Evolutionary conservation across 2,797 vertebrate species (phyloP).

Genomic region (Anolis apletophallus): DNA sequence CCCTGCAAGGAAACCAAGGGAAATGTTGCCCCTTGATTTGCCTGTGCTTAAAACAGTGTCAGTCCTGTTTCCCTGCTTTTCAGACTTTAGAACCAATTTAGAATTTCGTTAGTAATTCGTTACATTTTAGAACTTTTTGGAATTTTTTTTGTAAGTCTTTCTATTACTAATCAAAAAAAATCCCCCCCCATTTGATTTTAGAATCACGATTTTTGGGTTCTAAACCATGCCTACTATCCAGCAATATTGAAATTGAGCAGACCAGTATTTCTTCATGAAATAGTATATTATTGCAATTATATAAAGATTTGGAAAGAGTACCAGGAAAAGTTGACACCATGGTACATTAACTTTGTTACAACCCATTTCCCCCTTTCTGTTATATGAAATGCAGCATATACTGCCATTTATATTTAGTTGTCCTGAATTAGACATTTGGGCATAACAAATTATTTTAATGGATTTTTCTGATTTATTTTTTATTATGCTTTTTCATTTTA

Average conservation of each 20-base stretch:
- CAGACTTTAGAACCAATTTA: no score
- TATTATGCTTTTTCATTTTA: neutral
- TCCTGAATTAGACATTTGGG: neutral
- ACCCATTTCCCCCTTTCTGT: neutral
- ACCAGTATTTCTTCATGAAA: neutral
- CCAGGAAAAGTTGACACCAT: neutral
- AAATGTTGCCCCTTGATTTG: no score
- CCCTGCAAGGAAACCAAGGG: no score
- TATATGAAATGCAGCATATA: neutral
- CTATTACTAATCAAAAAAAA: no score
- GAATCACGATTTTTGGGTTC: no score
- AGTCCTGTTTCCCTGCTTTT: no score
- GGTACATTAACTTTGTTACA: neutral
- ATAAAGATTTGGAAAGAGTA: neutral
- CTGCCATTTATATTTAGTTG: conserved; percentile 1
- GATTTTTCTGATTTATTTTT: neutral
- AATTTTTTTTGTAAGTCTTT: no score
- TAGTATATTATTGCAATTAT: neutral
- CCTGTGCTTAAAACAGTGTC: no score
- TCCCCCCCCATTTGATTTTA: no score
- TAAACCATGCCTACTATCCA: no score
- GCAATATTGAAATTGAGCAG: neutral
- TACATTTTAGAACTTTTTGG: no score
- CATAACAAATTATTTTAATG: neutral
- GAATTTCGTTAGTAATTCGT: no score